These are phyloP conservation scores for Arion vulgaris DNA, from an alignment of 1,140 invertebrate genomes.

Conservation along the genomic window DNA sequence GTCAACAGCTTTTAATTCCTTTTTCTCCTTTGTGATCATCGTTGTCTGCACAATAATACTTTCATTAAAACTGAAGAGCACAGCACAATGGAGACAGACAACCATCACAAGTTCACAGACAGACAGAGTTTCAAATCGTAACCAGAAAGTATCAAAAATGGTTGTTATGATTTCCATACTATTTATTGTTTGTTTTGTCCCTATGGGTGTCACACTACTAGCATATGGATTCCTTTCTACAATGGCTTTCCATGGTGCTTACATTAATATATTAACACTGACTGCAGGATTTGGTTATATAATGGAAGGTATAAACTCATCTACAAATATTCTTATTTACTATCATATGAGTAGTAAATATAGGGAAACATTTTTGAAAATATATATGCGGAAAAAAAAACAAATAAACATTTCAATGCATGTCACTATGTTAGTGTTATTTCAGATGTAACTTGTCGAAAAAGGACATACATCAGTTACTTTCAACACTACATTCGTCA, in stretches of 20 bases:
- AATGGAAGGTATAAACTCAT: neutral
- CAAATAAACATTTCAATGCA: no score
- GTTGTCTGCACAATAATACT: neutral
- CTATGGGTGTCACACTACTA: no score
- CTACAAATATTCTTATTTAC: conserved; percentile 22
- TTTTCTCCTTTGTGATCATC: neutral
- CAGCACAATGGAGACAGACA: neutral
- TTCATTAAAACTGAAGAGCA: neutral
- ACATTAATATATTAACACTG: neutral
- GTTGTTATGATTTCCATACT: neutral
- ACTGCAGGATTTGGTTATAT: neutral
- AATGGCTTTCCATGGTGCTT: no score
- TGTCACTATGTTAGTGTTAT: no score
- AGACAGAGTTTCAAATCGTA: neutral
- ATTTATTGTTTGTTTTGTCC: neutral
- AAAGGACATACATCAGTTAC: no score
- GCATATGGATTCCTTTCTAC: no score
- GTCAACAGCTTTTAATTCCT: neutral
- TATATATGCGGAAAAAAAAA: no score
- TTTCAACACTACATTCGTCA: no score
- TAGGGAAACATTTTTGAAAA: neutral
- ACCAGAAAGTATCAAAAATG: neutral
- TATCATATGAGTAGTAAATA: conserved; percentile 19
- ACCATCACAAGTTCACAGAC: neutral
- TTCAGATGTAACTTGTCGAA: no score